A percentile compares a stretch with the other conserved stretches of the same genome.
These are phyloP conservation scores for Aspiorhynchus laticeps DNA, from an alignment of 2,113 vertebrate genomes.

Conservation along the genomic window DNA sequence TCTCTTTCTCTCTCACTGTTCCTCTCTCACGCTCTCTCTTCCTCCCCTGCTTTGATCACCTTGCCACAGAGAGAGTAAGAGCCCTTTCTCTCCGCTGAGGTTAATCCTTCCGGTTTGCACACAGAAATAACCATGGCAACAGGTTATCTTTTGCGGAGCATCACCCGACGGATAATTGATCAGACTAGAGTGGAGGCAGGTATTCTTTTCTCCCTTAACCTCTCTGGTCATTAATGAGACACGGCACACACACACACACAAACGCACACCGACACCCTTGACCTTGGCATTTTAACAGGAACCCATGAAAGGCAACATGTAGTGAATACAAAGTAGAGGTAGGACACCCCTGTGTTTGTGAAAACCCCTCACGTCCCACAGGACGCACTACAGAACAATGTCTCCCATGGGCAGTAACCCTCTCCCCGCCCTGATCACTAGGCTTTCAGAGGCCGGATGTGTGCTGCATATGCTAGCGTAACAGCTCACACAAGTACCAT, in stretches of 20 bases:
- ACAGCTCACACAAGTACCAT: neutral
- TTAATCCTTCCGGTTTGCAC: conserved; percentile 54
- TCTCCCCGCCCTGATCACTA: neutral
- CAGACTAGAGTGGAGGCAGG: conserved; percentile 52
- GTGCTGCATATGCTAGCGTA: neutral
- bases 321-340: conserved; percentile 38
- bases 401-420: conserved; percentile 33
- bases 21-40: conserved; percentile 20
- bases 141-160: conserved; percentile 51
- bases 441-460: neutral
- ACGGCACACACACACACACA: conserved; percentile 17
- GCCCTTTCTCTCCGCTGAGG: conserved; percentile 50
- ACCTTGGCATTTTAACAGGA: conserved; percentile 48
- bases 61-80: conserved; percentile 46
- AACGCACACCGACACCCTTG: conserved; percentile 8
- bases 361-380: conserved; percentile 38
- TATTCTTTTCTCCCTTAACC: conserved; percentile 47
- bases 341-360: conserved; percentile 12
- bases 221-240: conserved; percentile 45
- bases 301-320: conserved; percentile 33
- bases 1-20: conserved; percentile 27
- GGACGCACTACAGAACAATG: neutral
- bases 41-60: conserved; percentile 47
- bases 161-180: conserved; percentile 49
- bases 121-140: conserved; percentile 58